These are phyloP conservation scores for Brachymystax lenok DNA, from an alignment of 2,797 vertebrate species.

Conservation along the genomic window DNA sequence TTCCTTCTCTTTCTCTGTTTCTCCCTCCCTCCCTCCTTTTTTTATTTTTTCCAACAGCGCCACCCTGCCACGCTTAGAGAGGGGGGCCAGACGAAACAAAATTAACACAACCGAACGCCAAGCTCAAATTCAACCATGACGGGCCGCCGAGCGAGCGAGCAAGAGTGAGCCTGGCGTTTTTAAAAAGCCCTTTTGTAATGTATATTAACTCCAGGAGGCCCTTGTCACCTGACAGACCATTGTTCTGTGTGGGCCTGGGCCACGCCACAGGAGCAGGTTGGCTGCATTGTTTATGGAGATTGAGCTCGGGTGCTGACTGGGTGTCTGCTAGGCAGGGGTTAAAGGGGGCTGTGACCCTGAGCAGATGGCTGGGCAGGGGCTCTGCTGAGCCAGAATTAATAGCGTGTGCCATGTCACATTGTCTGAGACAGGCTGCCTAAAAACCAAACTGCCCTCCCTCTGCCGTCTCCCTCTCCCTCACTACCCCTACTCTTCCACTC, in stretches of 20 bases:
- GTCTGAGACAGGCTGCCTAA: constrained; percentile 77
- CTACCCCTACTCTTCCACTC: no score
- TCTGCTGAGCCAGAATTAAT: constrained; percentile 90
- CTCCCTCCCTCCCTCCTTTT: not conserved
- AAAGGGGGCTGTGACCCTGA: constrained; percentile 77
- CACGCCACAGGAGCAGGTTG: constrained; percentile 78
- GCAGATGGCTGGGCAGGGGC: constrained; percentile 87
- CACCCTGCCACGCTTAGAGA: constrained; percentile 50
- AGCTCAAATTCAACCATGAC: constrained; percentile 72
- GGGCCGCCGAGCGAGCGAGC: constrained; percentile 8
- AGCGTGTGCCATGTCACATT: constrained; percentile 89
- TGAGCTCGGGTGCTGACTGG: constrained; percentile 71
- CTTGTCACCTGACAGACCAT: constrained; percentile 78
- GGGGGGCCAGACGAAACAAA: constrained; percentile 1
- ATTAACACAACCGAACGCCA: constrained; percentile 66
- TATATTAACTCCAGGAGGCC: constrained; percentile 79
- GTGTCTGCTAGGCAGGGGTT: constrained; percentile 74
- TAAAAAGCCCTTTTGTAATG: constrained; percentile 79
- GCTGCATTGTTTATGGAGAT: constrained; percentile 84
- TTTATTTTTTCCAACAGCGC: constrained; percentile 16
- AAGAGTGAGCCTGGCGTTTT: not conserved
- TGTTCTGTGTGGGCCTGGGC: constrained; percentile 64
- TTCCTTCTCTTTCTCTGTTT: no score
- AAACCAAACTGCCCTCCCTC: not conserved
- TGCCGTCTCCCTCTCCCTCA: no score